phyloP scores from a whole-genome alignment of 2,888 invertebrate genomes.

The Crossocerus cetratus region DNA sequence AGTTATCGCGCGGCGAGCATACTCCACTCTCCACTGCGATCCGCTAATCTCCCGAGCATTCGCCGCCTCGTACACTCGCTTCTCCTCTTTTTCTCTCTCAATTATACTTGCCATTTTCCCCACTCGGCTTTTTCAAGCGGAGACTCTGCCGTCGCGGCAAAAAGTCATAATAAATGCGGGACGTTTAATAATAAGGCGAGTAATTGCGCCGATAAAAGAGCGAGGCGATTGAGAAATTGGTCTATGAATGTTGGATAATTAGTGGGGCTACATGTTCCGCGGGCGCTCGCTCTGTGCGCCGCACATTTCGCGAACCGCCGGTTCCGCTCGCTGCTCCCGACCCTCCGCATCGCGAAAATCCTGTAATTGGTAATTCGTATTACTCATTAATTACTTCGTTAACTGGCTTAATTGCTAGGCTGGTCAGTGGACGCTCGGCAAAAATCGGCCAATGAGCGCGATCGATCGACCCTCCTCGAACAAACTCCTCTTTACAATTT shows the following conservation, averaged over 20 bases:
- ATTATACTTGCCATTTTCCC: no score
- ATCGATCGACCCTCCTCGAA: no score
- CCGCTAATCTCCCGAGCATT: not conserved
- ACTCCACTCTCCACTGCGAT: not conserved
- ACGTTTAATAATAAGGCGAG: not conserved
- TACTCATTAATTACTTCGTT: slow-evolving; percentile 6
- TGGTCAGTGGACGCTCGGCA: not conserved
- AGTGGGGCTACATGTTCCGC: not conserved
- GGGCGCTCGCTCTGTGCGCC: not conserved
- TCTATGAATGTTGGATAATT: not conserved
- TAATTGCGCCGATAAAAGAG: not conserved
- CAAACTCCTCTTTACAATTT: no score
- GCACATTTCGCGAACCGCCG: no score
- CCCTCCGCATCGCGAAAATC: not conserved
- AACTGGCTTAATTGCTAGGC: not conserved
- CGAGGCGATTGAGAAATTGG: not conserved
- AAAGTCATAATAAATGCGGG: not conserved
- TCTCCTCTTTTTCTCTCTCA: no score
- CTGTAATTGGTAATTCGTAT: not conserved
- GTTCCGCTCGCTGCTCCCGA: not conserved
- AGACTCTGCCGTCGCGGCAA: not conserved
- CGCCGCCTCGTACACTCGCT: no score
- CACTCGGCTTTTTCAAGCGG: not conserved
- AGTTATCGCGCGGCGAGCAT: not conserved
- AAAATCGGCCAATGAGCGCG: no score